Evolutionary conservation across 2,113 vertebrate genomes (phyloP).

Genomic region (Raja brachyura): DNA sequence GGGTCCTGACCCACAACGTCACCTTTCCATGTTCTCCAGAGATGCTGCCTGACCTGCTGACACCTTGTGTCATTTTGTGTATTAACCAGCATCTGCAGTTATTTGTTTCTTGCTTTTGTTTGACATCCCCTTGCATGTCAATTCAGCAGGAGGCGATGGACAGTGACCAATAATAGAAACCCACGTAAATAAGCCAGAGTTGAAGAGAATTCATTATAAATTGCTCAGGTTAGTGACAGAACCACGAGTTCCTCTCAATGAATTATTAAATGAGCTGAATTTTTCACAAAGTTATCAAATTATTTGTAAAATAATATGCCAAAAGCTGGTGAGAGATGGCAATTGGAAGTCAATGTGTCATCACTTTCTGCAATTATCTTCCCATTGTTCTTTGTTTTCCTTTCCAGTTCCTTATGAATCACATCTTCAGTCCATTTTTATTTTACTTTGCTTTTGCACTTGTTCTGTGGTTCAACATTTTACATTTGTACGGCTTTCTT

Average conservation of each 20-base stretch:
- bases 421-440: too few species aligned
- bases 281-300: background rate
- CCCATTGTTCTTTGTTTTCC: too few species aligned
- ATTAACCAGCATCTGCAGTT: too few species aligned
- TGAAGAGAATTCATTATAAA: background rate
- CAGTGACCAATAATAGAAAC: background rate
- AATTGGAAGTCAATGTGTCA: background rate
- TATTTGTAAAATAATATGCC: background rate
- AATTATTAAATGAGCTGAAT: background rate
- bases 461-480: too few species aligned
- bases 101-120: background rate
- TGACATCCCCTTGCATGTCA: background rate
- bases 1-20: too few species aligned
- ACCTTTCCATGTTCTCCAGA: too few species aligned
- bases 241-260: background rate
- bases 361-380: too few species aligned
- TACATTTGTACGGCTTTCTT: too few species aligned
- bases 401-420: too few species aligned
- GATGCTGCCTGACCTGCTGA: too few species aligned
- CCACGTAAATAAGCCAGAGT: background rate
- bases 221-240: background rate
- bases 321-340: background rate
- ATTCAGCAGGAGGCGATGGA: background rate
- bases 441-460: too few species aligned
- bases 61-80: too few species aligned